These are phyloP conservation scores for Micrasema minimum DNA, from an alignment of 1,140 invertebrate species.

Conservation along the genomic window DNA sequence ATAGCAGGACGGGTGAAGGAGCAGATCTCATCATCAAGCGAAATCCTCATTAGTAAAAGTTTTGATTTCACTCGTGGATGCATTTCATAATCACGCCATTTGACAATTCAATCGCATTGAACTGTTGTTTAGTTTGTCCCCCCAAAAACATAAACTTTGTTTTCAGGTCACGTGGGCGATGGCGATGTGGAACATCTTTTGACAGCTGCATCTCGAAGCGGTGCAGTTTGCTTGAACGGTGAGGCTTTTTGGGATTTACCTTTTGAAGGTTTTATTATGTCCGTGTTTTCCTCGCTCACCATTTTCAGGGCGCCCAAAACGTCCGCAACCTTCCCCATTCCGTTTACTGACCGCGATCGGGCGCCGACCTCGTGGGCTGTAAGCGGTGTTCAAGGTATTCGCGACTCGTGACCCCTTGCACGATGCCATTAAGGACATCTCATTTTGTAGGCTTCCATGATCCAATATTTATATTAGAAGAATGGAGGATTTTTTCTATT, in stretches of 20 bases:
- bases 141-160: slow-evolving; percentile 52
- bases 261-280: slow-evolving; percentile 41
- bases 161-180: slow-evolving; percentile 52
- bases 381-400: slow-evolving; percentile 1
- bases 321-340: too few relatives aligned
- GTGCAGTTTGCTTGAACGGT: slow-evolving; percentile 50
- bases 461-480: too few relatives aligned
- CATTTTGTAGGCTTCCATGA: background rate
- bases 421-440: too few relatives aligned
- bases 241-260: slow-evolving; percentile 48
- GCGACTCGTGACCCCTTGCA: slow-evolving; percentile 15
- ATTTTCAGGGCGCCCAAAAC: slow-evolving; percentile 38
- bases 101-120: slow-evolving; percentile 21
- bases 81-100: slow-evolving; percentile 28
- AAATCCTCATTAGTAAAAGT: slow-evolving; percentile 5
- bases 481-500: too few relatives aligned
- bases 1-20: slow-evolving; percentile 7
- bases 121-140: slow-evolving; percentile 47
- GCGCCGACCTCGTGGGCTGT: background rate
- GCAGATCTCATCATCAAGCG: slow-evolving; percentile 17
- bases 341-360: background rate
- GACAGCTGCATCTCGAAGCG: slow-evolving; percentile 45
- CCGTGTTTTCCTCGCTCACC: slow-evolving; percentile 15
- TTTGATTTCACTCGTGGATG: too few relatives aligned
- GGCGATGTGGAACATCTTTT: slow-evolving; percentile 53